These are phyloP conservation scores for Acrobasis suavella DNA, from an alignment of 2,888 invertebrate genomes.

Conservation along the genomic window DNA sequence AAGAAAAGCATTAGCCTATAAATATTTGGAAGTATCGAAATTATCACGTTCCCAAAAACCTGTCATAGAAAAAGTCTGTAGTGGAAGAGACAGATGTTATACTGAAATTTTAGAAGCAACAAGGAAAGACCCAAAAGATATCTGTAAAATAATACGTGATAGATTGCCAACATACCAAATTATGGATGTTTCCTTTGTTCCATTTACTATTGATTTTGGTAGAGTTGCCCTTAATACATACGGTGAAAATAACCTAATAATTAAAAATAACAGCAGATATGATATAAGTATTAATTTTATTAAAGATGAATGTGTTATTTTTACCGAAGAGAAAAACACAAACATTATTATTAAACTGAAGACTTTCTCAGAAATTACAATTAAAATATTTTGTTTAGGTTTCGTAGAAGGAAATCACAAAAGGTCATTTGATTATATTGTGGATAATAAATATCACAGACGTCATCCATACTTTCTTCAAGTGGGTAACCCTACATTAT, in stretches of 20 bases:
- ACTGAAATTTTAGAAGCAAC: neutral
- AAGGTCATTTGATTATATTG: slow-evolving; percentile 57
- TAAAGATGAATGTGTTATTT: slow-evolving; percentile 50
- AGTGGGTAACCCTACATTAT: slow-evolving; percentile 56
- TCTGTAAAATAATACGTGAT: slow-evolving; percentile 47
- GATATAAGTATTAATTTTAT: slow-evolving; percentile 51
- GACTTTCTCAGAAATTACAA: slow-evolving; percentile 40
- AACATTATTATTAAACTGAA: slow-evolving; percentile 49
- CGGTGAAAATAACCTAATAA: slow-evolving; percentile 51
- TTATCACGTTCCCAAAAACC: slow-evolving; percentile 38
- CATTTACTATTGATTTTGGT: slow-evolving; percentile 61
- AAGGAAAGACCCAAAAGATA: slow-evolving; percentile 31
- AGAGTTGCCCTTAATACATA: slow-evolving; percentile 58
- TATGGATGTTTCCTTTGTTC: slow-evolving; percentile 54
- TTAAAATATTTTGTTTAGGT: slow-evolving; percentile 56
- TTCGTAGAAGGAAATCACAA: slow-evolving; percentile 48
- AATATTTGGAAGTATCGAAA: slow-evolving; percentile 52
- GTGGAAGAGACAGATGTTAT: slow-evolving; percentile 47
- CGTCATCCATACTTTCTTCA: slow-evolving; percentile 58
- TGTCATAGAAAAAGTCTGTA: slow-evolving; percentile 42
- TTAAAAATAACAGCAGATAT: slow-evolving; percentile 60
- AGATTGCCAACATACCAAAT: slow-evolving; percentile 51
- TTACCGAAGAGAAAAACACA: slow-evolving; percentile 49
- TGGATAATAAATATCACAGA: slow-evolving; percentile 57
- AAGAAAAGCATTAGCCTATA: slow-evolving; percentile 43